phyloP scores from a whole-genome alignment of 2,888 invertebrate genomes.

The Agelastica alni region DNA sequence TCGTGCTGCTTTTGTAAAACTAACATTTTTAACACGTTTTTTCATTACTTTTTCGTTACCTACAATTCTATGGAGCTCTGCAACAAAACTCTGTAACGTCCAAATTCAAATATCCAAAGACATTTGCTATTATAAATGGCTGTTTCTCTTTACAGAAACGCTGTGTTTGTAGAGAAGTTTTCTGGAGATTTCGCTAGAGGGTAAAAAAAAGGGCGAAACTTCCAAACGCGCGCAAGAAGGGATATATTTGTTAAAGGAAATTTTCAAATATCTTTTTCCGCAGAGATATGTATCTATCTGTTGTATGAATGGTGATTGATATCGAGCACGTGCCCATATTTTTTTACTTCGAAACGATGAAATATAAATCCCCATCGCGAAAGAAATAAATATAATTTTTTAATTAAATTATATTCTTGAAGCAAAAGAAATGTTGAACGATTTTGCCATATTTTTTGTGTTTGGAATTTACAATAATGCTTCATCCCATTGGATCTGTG shows the following conservation, averaged over 20 bases:
- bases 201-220: neutral
- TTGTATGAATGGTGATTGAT: conserved; percentile 15
- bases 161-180: conserved; percentile 20
- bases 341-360: too few species aligned
- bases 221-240: neutral
- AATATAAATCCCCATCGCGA: too few species aligned
- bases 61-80: too few species aligned
- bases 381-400: too few species aligned
- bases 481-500: too few species aligned
- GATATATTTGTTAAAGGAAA: conserved; percentile 18
- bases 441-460: too few species aligned
- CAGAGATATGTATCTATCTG: conserved; percentile 17
- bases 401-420: too few species aligned
- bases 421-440: too few species aligned
- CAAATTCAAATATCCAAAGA: conserved; percentile 56
- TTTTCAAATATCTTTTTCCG: conserved; percentile 13
- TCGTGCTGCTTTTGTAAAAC: too few species aligned
- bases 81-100: conserved; percentile 23
- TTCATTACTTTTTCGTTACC: neutral
- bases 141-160: conserved; percentile 21
- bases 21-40: neutral
- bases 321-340: conserved; percentile 10
- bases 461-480: too few species aligned
- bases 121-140: conserved; percentile 37
- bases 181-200: neutral